phyloP scores from a whole-genome alignment of 2,797 vertebrate genomes.

The Threskiornis aethiopicus region DNA sequence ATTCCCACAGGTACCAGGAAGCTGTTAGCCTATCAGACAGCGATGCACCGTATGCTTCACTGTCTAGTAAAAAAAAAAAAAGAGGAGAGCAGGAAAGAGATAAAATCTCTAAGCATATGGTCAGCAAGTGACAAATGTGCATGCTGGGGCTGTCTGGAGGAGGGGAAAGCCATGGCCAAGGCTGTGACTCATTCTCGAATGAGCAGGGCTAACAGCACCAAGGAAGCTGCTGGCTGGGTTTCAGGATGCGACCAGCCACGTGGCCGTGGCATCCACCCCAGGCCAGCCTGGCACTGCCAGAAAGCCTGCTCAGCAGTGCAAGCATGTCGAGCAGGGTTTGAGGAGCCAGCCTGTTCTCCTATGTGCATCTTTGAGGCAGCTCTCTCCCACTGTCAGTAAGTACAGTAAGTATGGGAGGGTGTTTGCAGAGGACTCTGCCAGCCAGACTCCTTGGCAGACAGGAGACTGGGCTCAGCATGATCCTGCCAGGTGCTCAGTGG shows the following conservation, averaged over 20 bases:
- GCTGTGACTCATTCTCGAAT: not conserved
- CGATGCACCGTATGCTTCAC: not conserved
- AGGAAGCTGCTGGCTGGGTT: not conserved
- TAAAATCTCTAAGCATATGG: not conserved
- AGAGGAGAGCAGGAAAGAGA: not conserved
- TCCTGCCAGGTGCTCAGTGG: not conserved
- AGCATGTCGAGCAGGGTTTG: fast-evolving
- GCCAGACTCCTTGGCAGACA: not conserved
- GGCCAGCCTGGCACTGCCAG: fast-evolving
- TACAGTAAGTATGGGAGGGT: fast-evolving
- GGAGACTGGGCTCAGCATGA: not conserved
- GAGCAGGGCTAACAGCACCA: not conserved
- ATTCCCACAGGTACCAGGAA: not conserved
- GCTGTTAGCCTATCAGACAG: not conserved
- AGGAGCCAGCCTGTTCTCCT: not conserved
- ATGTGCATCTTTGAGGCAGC: fast-evolving
- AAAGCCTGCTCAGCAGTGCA: not conserved
- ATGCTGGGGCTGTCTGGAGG: not conserved
- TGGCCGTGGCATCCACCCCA: not conserved
- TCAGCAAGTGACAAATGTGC: not conserved
- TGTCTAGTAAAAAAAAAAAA: not conserved
- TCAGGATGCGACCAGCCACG: fast-evolving
- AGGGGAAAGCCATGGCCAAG: not conserved
- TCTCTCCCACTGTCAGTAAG: not conserved
- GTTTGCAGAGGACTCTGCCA: not conserved